phyloP scores from a whole-genome alignment of 2,113 vertebrate species.

The Hylia prasina region DNA sequence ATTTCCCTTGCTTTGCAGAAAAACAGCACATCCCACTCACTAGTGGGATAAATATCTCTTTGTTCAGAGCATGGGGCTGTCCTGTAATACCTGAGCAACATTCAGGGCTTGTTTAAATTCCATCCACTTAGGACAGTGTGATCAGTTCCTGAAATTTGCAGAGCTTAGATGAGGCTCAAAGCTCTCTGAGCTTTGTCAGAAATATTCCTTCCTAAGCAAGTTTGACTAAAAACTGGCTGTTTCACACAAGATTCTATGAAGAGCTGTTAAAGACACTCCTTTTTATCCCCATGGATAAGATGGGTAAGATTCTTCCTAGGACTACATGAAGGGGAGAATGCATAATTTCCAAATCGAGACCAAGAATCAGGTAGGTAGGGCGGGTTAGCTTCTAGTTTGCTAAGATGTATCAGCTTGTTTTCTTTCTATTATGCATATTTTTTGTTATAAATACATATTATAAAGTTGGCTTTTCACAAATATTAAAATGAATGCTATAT shows the following conservation, averaged over 20 bases:
- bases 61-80: background rate
- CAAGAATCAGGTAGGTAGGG: background rate
- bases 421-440: background rate
- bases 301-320: background rate
- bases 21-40: background rate
- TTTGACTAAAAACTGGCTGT: background rate
- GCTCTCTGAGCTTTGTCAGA: background rate
- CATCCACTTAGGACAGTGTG: background rate
- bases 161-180: background rate
- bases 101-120: background rate
- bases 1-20: background rate
- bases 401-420: background rate
- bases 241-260: background rate
- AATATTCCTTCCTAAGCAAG: background rate
- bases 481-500: too few species aligned
- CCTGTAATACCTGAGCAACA: background rate
- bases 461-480: too few species aligned
- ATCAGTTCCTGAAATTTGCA: background rate
- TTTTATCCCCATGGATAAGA: background rate
- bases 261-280: background rate
- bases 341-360: background rate
- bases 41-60: background rate
- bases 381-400: background rate
- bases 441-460: too few species aligned
- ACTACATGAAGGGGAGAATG: background rate